Conservation (phyloP, 2,797 vertebrate species). For the Eulemur albifrons region DNA sequence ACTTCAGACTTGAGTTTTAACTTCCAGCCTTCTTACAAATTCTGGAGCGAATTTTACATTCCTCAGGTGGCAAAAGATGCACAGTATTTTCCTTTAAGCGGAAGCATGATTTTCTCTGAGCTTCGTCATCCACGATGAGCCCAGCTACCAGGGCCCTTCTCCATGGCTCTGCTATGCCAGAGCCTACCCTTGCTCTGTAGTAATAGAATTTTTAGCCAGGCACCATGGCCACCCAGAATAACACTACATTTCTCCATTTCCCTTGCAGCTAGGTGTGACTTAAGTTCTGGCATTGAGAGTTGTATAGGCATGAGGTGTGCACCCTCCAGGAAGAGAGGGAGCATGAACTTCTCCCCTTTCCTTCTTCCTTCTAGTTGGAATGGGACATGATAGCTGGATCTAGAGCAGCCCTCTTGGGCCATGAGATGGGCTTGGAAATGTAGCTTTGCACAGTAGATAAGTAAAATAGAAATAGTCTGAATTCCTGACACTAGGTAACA, state of each 20-base stretch:
- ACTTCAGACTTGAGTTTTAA: background rate
- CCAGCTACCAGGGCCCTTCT: background rate
- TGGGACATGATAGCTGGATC: background rate
- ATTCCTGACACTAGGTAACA: background rate
- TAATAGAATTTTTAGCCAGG: background rate
- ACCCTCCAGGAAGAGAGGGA: background rate
- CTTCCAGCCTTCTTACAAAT: conserved; percentile 29
- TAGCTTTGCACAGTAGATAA: background rate
- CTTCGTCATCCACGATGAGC: background rate
- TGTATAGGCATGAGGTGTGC: background rate
- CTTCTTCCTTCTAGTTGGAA: background rate
- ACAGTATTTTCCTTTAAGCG: background rate
- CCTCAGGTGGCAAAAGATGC: background rate
- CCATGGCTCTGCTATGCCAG: background rate
- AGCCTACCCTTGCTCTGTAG: background rate
- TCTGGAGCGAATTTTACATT: background rate
- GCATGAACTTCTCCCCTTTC: background rate
- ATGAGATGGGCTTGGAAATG: background rate
- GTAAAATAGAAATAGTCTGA: background rate
- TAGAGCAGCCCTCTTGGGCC: background rate
- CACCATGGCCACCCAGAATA: background rate
- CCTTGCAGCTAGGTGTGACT: background rate
- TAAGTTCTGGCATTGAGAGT: background rate
- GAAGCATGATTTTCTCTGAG: background rate
- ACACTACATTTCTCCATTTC: background rate